These are phyloP conservation scores for Rambutsinella grinnellia DNA, from an alignment of 2,888 invertebrate genomes.

Conservation along the genomic window DNA sequence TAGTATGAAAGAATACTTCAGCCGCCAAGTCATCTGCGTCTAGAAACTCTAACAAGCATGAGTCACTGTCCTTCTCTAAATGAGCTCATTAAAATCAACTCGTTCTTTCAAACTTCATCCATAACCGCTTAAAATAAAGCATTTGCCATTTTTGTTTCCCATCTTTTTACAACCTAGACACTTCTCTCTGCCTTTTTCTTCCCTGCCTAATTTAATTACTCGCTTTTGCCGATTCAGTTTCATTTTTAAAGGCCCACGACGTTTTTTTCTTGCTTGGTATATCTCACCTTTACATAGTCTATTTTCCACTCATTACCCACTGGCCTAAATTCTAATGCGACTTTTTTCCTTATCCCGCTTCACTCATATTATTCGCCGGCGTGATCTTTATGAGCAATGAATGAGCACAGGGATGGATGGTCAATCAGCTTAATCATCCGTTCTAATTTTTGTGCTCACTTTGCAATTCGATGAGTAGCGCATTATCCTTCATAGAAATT, in stretches of 20 bases:
- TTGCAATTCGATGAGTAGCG: too few species aligned
- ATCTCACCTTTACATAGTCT: neutral
- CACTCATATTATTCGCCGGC: neutral
- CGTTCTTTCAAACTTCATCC: neutral
- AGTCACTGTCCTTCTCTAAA: neutral
- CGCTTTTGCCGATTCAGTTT: neutral
- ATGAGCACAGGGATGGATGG: neutral
- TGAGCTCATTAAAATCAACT: neutral
- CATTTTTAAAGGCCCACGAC: neutral
- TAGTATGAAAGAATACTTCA: too few species aligned
- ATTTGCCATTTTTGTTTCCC: neutral
- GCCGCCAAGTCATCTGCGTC: neutral
- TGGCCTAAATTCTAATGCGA: neutral
- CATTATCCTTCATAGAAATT: too few species aligned
- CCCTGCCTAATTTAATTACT: constrained; percentile 18
- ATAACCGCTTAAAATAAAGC: neutral
- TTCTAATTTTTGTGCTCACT: neutral
- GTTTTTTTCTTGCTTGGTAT: neutral
- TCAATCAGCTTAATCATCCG: neutral
- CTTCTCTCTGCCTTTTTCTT: neutral
- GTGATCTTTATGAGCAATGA: neutral
- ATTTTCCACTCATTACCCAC: neutral
- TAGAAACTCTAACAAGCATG: neutral
- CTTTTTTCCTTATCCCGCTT: neutral
- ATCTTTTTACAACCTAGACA: neutral